Evolutionary conservation across 2,113 vertebrate genomes (phyloP).

Genomic region (Chiloscyllium plagiosum): DNA sequence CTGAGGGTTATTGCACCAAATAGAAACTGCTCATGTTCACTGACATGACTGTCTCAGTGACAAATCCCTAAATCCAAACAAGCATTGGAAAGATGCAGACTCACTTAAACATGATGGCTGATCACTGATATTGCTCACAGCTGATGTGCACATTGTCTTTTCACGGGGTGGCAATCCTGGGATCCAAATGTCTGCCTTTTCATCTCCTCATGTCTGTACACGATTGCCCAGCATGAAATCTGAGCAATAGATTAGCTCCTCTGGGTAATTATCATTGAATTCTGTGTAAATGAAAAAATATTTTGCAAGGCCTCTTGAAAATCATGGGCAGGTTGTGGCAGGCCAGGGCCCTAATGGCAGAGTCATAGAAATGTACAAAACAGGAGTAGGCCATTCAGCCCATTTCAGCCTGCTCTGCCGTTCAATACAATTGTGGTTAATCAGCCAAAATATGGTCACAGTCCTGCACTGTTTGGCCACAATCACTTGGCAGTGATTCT

Average conservation of each 20-base stretch:
- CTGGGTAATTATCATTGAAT: not conserved
- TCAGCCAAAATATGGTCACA: too few relatives aligned
- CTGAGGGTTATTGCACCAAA: not conserved
- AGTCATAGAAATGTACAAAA: too few relatives aligned
- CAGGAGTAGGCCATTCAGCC: too few relatives aligned
- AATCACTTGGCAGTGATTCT: too few relatives aligned
- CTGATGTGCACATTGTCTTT: not conserved
- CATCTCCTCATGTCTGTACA: not conserved
- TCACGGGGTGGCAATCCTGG: not conserved
- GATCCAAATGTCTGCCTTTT: not conserved
- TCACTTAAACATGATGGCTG: not conserved
- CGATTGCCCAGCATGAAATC: not conserved
- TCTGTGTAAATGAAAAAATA: not conserved
- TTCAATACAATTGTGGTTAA: too few relatives aligned
- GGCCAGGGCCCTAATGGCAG: too few relatives aligned
- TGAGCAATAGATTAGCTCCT: not conserved
- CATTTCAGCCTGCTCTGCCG: too few relatives aligned
- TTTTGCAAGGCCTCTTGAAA: not conserved
- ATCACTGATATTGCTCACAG: not conserved
- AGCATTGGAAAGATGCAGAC: too few relatives aligned
- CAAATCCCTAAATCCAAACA: not conserved
- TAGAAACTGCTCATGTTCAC: not conserved
- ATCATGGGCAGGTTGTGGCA: not conserved
- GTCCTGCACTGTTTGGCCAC: too few relatives aligned
- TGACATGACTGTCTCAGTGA: not conserved